Conservation (phyloP, 2,113 vertebrate genomes). For the Glaucidium brasilianum region DNA sequence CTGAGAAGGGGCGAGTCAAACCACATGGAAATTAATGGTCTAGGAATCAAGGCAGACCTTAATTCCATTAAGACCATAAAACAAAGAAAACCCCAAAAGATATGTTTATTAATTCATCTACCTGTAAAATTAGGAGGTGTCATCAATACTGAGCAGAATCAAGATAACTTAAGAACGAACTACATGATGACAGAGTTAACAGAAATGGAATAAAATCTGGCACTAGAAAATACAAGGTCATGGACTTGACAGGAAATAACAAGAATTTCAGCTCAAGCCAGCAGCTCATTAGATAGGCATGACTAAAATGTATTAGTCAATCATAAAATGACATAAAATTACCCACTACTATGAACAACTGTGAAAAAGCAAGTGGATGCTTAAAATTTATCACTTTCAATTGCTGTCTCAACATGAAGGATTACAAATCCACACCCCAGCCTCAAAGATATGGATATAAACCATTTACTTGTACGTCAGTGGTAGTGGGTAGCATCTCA, state of each 20-base stretch:
- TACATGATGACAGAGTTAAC: background rate
- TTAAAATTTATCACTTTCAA: background rate
- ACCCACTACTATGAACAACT: background rate
- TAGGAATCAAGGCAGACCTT: background rate
- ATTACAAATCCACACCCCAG: background rate
- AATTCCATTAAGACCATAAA: background rate
- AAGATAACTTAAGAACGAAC: background rate
- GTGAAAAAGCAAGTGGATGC: background rate
- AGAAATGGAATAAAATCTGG: background rate
- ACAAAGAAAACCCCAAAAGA: background rate
- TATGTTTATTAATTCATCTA: background rate
- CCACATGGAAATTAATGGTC: fast-evolving
- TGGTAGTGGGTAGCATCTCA: background rate
- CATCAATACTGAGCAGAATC: background rate
- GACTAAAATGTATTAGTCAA: background rate
- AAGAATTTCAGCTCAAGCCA: background rate
- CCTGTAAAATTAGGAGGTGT: background rate
- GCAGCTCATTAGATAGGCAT: background rate
- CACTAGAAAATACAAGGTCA: background rate
- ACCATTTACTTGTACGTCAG: background rate
- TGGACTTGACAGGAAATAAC: background rate
- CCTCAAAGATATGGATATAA: background rate
- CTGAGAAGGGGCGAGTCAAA: background rate
- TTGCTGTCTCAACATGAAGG: background rate
- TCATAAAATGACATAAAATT: background rate